Base-by-base conservation (phyloP, 2,113 vertebrate genomes). In the Cochlearius cochlearius region DNA sequence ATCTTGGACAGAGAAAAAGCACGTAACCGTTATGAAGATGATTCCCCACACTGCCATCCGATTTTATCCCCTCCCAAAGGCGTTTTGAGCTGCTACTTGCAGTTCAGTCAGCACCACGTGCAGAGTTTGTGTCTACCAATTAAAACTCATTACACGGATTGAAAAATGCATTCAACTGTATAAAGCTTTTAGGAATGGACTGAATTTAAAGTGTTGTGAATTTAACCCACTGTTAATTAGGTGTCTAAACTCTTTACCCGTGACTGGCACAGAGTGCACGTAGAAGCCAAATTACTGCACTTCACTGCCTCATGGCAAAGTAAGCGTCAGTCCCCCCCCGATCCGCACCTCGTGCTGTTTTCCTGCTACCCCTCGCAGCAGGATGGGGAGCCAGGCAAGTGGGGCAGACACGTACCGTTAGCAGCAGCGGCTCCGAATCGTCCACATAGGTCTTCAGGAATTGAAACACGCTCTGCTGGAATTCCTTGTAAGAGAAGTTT, bases 391-490 rank as follows among this genome's bases (percentile, higher is more conserved):
- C 15, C 4, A 2, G 36, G 45, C 38, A 9, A 36, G 36, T 17
- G 6, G 64, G 41, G 22, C 4, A 22, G 49, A 29, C 73, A 84
- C 96, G 2, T 87, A 99, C 99, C 93, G 95, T 98, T 49, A 97
- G 79, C 71, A 99, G 98, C 90, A 98, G 98, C 0, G 99, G 99
- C 86, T 98, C 97, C 0, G 95, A 90, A 5, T 98, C 45, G 1
- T 97, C 93, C 91, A 98, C 75, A 7, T 99, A 97, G 50, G 55
- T 86, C 92, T 98, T 98, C 29, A 99, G 97, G 82, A 99, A 99
- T 21, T 97, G 87, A 52, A 99, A 94, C 96, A 99, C 98, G 66
- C 97, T 98, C 68, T 98, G 94, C 93, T 98, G 99, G 92, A 99
- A 99, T 27, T 71, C 93, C n/a, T 92, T 93, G 11, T 99, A 99